Conservation (phyloP, 2,888 invertebrate genomes). For the Torymus auratus region DNA sequence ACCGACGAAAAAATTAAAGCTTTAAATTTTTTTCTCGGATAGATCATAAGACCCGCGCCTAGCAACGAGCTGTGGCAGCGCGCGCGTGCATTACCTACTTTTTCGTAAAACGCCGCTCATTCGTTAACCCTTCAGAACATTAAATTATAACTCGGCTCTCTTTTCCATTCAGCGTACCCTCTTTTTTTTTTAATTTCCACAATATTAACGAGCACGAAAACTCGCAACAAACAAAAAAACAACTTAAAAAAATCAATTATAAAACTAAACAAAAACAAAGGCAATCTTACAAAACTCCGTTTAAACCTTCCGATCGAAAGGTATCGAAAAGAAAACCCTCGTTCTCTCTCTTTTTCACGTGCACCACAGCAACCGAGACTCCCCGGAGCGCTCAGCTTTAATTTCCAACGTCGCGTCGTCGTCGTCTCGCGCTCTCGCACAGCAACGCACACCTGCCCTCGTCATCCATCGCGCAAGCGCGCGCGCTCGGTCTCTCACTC, state of each 20-base stretch:
- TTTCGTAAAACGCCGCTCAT: not conserved
- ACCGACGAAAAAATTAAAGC: too few relatives aligned
- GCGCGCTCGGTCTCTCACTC: slow-evolving; percentile 12
- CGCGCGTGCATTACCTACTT: too few relatives aligned
- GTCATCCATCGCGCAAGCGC: slow-evolving; percentile 5
- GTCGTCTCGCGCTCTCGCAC: slow-evolving; percentile 6
- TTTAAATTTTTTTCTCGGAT: too few relatives aligned
- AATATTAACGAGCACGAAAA: not conserved
- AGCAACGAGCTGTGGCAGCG: too few relatives aligned
- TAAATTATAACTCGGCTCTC: too few relatives aligned
- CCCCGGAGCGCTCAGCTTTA: slow-evolving; percentile 23
- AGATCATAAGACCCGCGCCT: too few relatives aligned
- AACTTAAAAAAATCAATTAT: not conserved
- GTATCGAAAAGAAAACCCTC: too few relatives aligned
- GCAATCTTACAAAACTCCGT: too few relatives aligned
- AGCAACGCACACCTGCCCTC: slow-evolving; percentile 8
- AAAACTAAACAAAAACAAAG: not conserved
- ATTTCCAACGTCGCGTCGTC: slow-evolving; percentile 18
- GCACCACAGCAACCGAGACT: too few relatives aligned
- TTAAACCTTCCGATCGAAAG: too few relatives aligned
- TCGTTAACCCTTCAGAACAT: not conserved
- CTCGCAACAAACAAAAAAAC: not conserved
- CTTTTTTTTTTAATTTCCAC: too few relatives aligned
- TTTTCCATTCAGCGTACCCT: not conserved
- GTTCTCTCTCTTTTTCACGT: too few relatives aligned